Base-by-base conservation (phyloP, 2,797 vertebrate species). In the Glyptemys insculpta region DNA sequence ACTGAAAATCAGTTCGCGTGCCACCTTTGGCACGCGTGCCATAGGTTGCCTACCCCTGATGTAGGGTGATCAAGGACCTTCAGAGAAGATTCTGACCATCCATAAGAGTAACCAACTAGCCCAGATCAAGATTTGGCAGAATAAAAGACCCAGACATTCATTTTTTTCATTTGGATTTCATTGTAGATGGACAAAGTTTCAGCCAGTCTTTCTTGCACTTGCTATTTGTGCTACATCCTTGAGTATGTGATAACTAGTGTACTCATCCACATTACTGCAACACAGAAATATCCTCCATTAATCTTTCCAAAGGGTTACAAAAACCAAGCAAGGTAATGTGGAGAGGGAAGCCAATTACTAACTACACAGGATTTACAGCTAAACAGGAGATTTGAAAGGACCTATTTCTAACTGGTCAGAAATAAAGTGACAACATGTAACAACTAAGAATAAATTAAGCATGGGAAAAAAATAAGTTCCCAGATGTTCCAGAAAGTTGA, bases 321-420 rank as follows among this genome's bases (percentile, higher is more conserved):
- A 76, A 68, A 88, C 95, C 85, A 95, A 91, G 93, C 85, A 96
- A 95, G 96, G 94, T 90, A 90, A 81, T 53, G 65, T 2, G 87
- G 86, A 82, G 86, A 76, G n/a, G 81, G n/a, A 92, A 94, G 31
- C 54, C 76, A 96, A 62, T 74, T 91, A 89, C 88, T 95, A 93
- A 95, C 87, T 88, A 86, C 6, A 86, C 0, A 1, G 81, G 95
- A 95, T 89, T 90, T 81, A 85, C 94, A 96, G 93, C 86, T 83
- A 85, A 94, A 59, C 31, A 72, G 19, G 86, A 37, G 14, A 86
- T 81, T 89, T 92, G 83, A 91, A 89, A 84, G 79, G 90, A 96
- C 78, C n/a, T 21, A 94, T 91, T 96, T 88, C 82, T 78, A 97
- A 95, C 89, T n/a, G 37, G 89, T 83, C 3, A 1, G 79, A 95